Evolutionary conservation across 2,888 invertebrate species (phyloP), one percentile per base, ranked within the genome.

Genomic region (Thyatira batis): DNA sequence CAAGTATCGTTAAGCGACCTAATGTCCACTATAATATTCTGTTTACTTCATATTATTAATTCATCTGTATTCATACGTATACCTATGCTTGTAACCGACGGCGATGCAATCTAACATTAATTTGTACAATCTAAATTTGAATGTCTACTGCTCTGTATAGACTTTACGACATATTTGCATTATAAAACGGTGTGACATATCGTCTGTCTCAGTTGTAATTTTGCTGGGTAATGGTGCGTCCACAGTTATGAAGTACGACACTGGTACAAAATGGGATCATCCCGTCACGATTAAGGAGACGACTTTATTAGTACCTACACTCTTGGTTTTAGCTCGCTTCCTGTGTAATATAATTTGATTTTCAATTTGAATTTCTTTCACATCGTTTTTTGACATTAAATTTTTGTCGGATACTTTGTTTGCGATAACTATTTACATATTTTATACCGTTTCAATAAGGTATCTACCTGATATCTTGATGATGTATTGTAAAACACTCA

Each of bases 161-260:
- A 76, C 71, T 88, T 89, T 86, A 87, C 80, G 84, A 84, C 75
- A 72, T 84, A 83, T 86, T 85, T 84, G 82, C 78, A 82, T 82
- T 85, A 85, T 87, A 88, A 87, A 87, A 78, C 78, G 71, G 61
- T 69, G 75, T 84, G 86, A 88, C 84, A 80, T 82, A 85, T 80
- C 70, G 78, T 74, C 73, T 69, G 80, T 78, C 78, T 70, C 76
- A 74, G 79, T 80, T 76, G 85, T 88, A 86, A 90, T 88, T 89
- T 85, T 80, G 81, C 76, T 71, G 82, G 78, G 87, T 86, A 90
- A 90, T 89, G 87, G 83, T 65, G 76, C 90, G 84, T 82, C 73
- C 76, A 71, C 58, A 67, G 76, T 78, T 86, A 87, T 87, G 84
- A 85, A 78, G 76, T 78, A 82, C 74, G 76, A 68, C 68, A 66